phyloP scores from a whole-genome alignment of 1,140 invertebrate species.

The Octopus bimaculoides region DNA sequence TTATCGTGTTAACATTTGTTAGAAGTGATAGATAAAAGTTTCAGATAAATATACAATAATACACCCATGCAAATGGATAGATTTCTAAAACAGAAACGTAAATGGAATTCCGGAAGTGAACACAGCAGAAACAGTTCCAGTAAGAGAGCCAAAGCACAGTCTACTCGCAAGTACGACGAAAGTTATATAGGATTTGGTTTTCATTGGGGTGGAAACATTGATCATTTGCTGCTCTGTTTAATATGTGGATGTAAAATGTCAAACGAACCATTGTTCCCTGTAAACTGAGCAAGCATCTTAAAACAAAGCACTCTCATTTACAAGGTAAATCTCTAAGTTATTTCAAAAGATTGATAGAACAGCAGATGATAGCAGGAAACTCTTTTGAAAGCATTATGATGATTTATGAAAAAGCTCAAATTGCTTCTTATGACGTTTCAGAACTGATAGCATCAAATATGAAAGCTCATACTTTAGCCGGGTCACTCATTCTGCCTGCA shows the following conservation, averaged over 20 bases:
- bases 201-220: neutral
- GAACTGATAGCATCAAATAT: neutral
- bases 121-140: neutral
- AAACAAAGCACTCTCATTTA: neutral
- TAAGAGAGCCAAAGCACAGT: neutral
- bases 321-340: neutral
- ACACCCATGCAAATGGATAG: too few species aligned
- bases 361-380: neutral
- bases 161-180: neutral
- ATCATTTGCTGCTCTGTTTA: neutral
- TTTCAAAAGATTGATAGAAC: neutral
- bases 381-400: neutral
- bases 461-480: conserved; percentile 2
- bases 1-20: too few species aligned
- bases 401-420: neutral
- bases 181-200: neutral
- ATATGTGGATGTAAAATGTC: neutral
- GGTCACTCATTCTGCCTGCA: conserved; percentile 1
- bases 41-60: too few species aligned
- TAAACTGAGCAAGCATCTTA: neutral
- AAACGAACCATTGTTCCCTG: neutral
- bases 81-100: too few species aligned
- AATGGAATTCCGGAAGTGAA: too few species aligned
- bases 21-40: too few species aligned
- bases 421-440: neutral